A percentile compares a stretch with the other conserved stretches of the same genome.
Conservation (phyloP, 2,113 vertebrate genomes). For the Andinoacara biseriatus region DNA sequence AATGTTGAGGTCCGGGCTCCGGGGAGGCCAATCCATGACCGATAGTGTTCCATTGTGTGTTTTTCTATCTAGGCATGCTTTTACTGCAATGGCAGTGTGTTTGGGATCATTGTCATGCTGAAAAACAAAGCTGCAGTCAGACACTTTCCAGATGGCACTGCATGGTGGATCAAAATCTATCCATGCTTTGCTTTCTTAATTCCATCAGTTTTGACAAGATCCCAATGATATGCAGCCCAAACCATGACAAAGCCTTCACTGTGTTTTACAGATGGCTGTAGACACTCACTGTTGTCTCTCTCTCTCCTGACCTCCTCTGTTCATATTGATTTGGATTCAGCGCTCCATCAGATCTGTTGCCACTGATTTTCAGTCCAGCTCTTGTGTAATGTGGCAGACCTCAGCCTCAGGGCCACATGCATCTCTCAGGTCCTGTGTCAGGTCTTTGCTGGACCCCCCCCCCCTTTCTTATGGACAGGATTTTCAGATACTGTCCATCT, state of each 20-base stretch:
- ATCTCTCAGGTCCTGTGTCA: too few species aligned
- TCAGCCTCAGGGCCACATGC: too few species aligned
- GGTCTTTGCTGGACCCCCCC: too few species aligned
- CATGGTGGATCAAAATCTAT: neutral
- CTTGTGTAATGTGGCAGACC: too few species aligned
- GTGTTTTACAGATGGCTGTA: neutral
- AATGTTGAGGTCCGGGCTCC: neutral
- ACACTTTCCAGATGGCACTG: neutral
- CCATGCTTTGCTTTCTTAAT: neutral
- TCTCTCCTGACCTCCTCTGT: neutral
- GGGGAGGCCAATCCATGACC: neutral
- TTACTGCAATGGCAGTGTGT: neutral
- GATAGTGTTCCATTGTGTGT: neutral
- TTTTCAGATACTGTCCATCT: too few species aligned
- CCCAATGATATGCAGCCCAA: neutral
- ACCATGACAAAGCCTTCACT: neutral
- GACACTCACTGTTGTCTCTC: neutral
- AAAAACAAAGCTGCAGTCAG: neutral
- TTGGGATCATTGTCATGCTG: neutral
- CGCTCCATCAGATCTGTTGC: too few species aligned
- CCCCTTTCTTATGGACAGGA: too few species aligned
- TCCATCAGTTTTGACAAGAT: neutral
- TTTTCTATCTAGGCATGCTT: neutral
- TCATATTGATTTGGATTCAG: too few species aligned
- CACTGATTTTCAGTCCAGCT: too few species aligned